Evolutionary conservation across 2,888 invertebrate species (phyloP), one percentile per base, ranked within the genome.

Genomic region (Zhengitettix transpicula): DNA sequence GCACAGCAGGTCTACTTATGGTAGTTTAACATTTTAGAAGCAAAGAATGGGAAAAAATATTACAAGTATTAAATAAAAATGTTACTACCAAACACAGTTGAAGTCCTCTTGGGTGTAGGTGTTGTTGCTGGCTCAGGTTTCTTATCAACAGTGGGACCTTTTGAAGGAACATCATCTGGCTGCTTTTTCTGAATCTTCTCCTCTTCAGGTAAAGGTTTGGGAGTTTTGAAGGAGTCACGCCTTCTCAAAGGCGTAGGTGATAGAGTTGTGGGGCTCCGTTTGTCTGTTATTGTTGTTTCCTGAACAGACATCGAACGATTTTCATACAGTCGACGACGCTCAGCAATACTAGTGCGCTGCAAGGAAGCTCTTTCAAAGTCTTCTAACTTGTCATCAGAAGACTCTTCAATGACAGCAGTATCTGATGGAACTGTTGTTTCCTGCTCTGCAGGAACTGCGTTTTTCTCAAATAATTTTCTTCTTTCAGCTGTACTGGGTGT

Each of bases 401-500:
- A 15, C n/a, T 59, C 59, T 16, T 59, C 58, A 55, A 16, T 40
- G 15, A 42, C 52, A 41, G 41, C 10, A 15, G 42, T 28, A 14
- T 47, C 47, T 47, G 47, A 2, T 14, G 47, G n/a, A 47, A 47
- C 47, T 14, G 28, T 7, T 28, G 47, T 47, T 12, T 47, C 47
- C n/a, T 47, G 47, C 12, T 47, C 47, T 14, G 47, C 47, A 47
- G 47, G 16, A 10, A 56, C 15, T 14, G 59, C 52, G 40, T 55
- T 59, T 52, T 59, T 59, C 67, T 86, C 86, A 68, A 85, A 85
- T 66, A 87, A 72, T 74, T 84, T 87, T 66, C 88, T 77, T n/a
- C 88, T 75, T 68, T 89, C 89, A 0, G 88, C 87, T 0, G 89
- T 88, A 67, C 86, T 84, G 1, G 88, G 83, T 0, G 87, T 87